phyloP scores from a whole-genome alignment of 2,888 invertebrate genomes.

The Clusia tigrina region DNA sequence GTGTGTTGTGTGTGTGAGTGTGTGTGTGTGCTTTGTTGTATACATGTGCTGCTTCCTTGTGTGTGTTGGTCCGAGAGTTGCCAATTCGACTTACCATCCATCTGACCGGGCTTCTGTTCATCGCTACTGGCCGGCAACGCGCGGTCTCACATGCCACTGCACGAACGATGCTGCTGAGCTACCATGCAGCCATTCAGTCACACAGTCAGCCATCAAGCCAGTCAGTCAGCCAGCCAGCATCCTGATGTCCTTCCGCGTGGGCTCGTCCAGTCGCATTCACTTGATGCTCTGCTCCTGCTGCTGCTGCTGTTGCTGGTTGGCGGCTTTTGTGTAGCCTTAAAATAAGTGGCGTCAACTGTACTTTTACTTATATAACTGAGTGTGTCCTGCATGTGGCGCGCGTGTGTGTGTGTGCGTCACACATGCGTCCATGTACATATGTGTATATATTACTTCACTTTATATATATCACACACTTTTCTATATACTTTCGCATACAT shows the following conservation, averaged over 20 bases:
- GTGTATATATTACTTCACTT: constrained; percentile 44
- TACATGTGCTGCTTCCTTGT: neutral
- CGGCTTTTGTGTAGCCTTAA: constrained; percentile 43
- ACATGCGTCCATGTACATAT: constrained; percentile 8
- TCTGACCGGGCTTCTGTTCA: constrained; percentile 2
- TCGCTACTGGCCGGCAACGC: constrained; percentile 6
- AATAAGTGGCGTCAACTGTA: constrained; percentile 56
- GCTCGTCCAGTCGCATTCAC: constrained; percentile 23
- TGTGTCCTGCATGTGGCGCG: constrained; percentile 37
- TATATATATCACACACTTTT: constrained; percentile 39
- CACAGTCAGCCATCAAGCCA: constrained; percentile 32
- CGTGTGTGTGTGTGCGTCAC: constrained; percentile 21
- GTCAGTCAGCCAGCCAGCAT: constrained; percentile 16
- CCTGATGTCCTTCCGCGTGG: constrained; percentile 24
- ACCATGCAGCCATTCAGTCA: too few species aligned
- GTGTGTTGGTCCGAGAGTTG: constrained; percentile 6
- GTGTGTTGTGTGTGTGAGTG: neutral
- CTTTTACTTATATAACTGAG: constrained; percentile 40
- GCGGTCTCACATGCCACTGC: too few species aligned
- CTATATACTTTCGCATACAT: constrained; percentile 45
- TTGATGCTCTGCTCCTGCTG: constrained; percentile 23
- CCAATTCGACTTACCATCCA: neutral
- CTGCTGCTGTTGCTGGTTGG: constrained; percentile 23
- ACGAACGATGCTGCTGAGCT: too few species aligned
- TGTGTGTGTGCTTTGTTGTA: neutral